phyloP scores from a whole-genome alignment of 1,140 invertebrate species.

The Orussus abietinus region DNA sequence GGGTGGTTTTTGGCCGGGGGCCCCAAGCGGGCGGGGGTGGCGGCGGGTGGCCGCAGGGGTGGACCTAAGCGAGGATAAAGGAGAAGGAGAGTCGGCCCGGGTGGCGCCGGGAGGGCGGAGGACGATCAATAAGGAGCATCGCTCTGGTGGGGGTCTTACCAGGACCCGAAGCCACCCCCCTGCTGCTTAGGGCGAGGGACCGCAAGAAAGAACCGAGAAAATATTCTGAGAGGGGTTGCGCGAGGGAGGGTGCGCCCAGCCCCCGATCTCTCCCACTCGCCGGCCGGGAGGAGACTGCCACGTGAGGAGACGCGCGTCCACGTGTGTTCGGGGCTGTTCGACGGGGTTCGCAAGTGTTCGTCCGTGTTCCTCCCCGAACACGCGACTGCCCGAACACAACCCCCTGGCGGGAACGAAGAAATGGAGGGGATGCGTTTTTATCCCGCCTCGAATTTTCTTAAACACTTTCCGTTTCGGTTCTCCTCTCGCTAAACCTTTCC shows the following conservation, averaged over 20 bases:
- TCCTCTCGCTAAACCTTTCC: too few relatives aligned
- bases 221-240: constrained; percentile 47
- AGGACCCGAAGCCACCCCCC: constrained; percentile 46
- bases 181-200: constrained; percentile 45
- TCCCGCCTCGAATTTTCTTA: too few relatives aligned
- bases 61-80: constrained; percentile 54
- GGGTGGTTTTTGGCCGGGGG: constrained; percentile 49
- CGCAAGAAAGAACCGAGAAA: constrained; percentile 54
- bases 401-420: too few relatives aligned
- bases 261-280: too few relatives aligned
- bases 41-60: constrained; percentile 32
- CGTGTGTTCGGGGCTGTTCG: constrained; percentile 10
- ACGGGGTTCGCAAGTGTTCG: too few relatives aligned
- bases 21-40: constrained; percentile 40
- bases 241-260: constrained; percentile 8
- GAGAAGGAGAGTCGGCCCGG: constrained; percentile 49
- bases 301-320: constrained; percentile 2
- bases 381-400: too few relatives aligned
- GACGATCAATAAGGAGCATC: constrained; percentile 55
- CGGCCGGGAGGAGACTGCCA: neutral
- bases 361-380: too few relatives aligned
- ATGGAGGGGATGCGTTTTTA: too few relatives aligned
- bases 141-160: constrained; percentile 47
- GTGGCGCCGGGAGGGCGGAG: constrained; percentile 34
- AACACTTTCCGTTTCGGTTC: too few relatives aligned